Conservation (phyloP, 2,797 vertebrate species). For the Stomatorhinus walkeri region DNA sequence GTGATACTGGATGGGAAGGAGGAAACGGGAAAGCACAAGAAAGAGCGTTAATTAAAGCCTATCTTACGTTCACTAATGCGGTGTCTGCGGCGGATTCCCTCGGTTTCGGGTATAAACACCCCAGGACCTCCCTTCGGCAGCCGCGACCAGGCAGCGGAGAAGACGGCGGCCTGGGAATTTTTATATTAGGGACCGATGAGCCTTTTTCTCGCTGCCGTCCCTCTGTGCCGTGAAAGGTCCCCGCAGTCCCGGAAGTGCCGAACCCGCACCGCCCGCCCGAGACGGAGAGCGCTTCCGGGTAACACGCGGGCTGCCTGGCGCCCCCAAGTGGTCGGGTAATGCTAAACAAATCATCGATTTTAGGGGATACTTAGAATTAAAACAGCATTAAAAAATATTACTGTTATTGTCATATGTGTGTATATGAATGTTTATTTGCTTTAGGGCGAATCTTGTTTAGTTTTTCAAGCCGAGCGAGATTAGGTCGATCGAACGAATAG, state of each 20-base stretch:
- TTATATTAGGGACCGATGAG: not conserved
- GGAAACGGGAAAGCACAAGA: slow-evolving; percentile 10
- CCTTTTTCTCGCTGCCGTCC: not conserved
- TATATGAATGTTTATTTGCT: not conserved
- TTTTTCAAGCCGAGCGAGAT: not conserved
- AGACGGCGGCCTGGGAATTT: not conserved
- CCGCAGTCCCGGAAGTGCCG: slow-evolving; percentile 13
- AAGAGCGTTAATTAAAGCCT: not conserved
- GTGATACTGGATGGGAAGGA: not conserved
- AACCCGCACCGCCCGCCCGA: not conserved
- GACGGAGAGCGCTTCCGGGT: not conserved
- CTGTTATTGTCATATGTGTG: not conserved
- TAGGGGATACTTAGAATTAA: not conserved
- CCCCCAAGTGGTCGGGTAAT: not conserved
- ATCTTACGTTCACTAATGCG: not conserved
- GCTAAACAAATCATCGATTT: not conserved
- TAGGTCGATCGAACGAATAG: not conserved
- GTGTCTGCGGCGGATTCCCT: not conserved
- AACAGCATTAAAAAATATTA: not conserved
- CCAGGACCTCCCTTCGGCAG: not conserved
- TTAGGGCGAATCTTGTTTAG: not conserved
- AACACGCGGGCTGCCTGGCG: not conserved
- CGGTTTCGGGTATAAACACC: not conserved
- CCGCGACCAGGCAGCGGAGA: not conserved
- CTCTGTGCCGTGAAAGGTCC: slow-evolving; percentile 8